These are phyloP conservation scores for Chiloscyllium punctatum DNA, from an alignment of 2,797 vertebrate species.

Conservation along the genomic window DNA sequence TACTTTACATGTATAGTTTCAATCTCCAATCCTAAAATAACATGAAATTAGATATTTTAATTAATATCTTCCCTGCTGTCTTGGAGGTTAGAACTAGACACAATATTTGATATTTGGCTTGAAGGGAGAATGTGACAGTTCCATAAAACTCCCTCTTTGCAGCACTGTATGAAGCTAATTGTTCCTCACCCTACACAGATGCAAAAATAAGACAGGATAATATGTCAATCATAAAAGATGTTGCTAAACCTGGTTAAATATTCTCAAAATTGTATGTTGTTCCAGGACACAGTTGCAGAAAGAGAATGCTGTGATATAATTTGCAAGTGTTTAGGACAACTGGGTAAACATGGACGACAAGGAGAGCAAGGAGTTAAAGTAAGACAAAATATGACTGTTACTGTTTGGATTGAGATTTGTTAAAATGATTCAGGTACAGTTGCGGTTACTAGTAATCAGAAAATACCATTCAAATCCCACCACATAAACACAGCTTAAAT, in stretches of 20 bases:
- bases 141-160: not conserved
- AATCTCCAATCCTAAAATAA: too few species aligned
- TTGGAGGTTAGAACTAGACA: not conserved
- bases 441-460: not conserved
- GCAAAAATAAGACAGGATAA: not conserved
- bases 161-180: not conserved
- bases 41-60: too few species aligned
- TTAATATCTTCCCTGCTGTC: too few species aligned
- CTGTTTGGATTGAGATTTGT: not conserved
- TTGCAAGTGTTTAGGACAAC: constrained; percentile 73
- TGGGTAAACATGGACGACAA: constrained; percentile 58
- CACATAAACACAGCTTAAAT: not conserved
- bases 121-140: not conserved
- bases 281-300: constrained; percentile 65
- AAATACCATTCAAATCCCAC: not conserved
- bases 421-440: not conserved
- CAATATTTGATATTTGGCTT: not conserved
- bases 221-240: not conserved
- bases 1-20: not conserved
- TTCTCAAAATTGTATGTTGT: constrained; percentile 23
- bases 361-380: constrained; percentile 68
- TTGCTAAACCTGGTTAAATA: not conserved
- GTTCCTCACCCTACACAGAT: too few species aligned
- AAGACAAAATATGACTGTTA: constrained; percentile 39
- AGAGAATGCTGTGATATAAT: constrained; percentile 68